Evolutionary conservation across 2,113 vertebrate species (phyloP), one percentile per base, ranked within the genome.

Genomic region (Alosa alosa): DNA sequence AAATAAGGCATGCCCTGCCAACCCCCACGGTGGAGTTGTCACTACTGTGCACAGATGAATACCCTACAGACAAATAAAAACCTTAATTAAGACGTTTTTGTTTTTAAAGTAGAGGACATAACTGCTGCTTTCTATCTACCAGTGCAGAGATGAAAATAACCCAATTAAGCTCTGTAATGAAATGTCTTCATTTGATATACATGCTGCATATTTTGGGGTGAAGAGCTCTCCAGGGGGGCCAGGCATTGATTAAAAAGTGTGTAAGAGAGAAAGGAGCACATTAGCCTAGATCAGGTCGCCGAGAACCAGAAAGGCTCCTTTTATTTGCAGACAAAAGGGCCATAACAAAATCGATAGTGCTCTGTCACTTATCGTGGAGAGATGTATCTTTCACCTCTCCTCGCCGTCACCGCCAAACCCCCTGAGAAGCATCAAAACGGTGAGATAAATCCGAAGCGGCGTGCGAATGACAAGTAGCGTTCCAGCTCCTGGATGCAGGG

Each of bases 191-290:
- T n/a, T 36, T 46, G 18, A 50, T 52, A 39, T 20, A 18, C 75
- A 46, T 81, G 64, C 31, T 25, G 39, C 41, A 18, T 10, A 57
- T 83, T 89, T 84, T 84, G n/a, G 47, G 41, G 39, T 72, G 20
- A 7, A 13, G 60, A 52, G 60, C 68, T 84, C 81, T 64, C 83
- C 39, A 3, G 6, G 84, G 84, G 68, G 46, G n/a, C 3, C 11
- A 39, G 46, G 52, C 60, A 88, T 83, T 84, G 81, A 86, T 81
- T 57, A 49, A 83, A 83, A 89, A 39, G 10, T 72, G 47, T 9
- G 17, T 78, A 52, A 15, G 52, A 83, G 84, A 87, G 55, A 84
- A 39, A 64, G 50, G 36, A 60, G 22, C 50, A 49, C 57, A 83
- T 86, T 86, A 86, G 72, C 81, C 83, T 44, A 85, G 64, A 88